Evolutionary conservation across 2,888 invertebrate species (phyloP), one percentile per base, ranked within the genome.

Genomic region (Trissoscelio sp.): DNA sequence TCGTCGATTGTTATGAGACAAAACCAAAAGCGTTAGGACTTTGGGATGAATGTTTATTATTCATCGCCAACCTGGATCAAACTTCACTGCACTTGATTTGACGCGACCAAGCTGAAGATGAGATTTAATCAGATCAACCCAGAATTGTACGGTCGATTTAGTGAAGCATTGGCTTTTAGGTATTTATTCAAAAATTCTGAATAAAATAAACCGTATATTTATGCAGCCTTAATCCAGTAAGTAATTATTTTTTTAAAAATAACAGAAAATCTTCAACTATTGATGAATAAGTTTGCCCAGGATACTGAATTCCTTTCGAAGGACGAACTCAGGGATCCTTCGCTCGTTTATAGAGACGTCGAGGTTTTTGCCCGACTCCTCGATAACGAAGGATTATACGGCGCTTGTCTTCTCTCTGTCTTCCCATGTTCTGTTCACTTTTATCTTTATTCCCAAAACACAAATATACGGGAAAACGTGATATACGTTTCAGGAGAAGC

Each of bases 301-400:
- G 3, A 31, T 55, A 24, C 28, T 20, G 51, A 62, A 69, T 66
- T 66, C 48, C 78, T 42, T 31, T 46, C 58, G 53, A 3, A 24
- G 24, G 24, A 3, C 3, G 42, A 51, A 60, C 24, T 42, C 53
- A 18, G 37, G 20, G 20, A 60, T 28, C 51, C 37, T 67, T 37
- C 14, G 46, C 69, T 34, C 64, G 62, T 78, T 69, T 79, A 79
- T 67, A 62, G 74, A 74, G 74, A 79, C 69, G 62, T 74, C 67
- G 55, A 64, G 64, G 46, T 79, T 79, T 79, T 79, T 62, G 62
- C 51, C 20, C 67, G 31, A 2, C 60, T 69, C 16, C 46, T 74
- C 79, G 79, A 79, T 74, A 79, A 79, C 74, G 74, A 74, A 79
- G 74, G 74, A 79, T 79, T 74, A 57, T 42, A 69, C 79, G 62